Evolutionary conservation across 2,113 vertebrate genomes (phyloP).

Genomic region (Laticauda colubrina): DNA sequence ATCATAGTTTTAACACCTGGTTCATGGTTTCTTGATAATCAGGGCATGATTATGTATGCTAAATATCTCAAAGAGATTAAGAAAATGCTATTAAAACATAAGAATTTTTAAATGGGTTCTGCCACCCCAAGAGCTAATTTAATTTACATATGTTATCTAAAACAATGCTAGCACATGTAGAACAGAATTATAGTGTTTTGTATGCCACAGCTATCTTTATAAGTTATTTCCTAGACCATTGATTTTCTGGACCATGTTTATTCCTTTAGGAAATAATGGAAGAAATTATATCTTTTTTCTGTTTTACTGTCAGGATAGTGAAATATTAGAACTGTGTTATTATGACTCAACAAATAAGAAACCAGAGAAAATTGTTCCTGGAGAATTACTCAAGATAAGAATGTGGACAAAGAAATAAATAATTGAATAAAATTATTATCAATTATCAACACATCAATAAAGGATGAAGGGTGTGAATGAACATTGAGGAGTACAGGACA

Average conservation of each 20-base stretch:
- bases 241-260: constrained; percentile 21
- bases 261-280: not conserved
- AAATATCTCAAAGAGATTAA: constrained; percentile 3
- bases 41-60: constrained; percentile 26
- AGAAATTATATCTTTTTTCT: not conserved
- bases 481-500: not conserved
- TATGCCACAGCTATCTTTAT: not conserved
- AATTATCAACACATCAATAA: not conserved
- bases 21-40: constrained; percentile 44
- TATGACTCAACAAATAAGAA: not conserved
- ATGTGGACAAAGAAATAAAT: constrained; percentile 15
- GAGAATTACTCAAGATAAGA: not conserved
- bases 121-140: not conserved
- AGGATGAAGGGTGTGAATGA: not conserved
- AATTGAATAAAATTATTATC: not conserved
- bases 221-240: not conserved
- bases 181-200: not conserved
- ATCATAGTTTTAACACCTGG: constrained; percentile 48
- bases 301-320: not conserved
- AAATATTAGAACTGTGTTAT: not conserved
- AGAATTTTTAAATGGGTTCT: not conserved
- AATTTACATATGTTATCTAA: not conserved
- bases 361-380: not conserved
- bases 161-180: not conserved
- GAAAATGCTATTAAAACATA: not conserved